phyloP scores from a whole-genome alignment of 2,888 invertebrate genomes.

The Mimumesa dahlbomi region DNA sequence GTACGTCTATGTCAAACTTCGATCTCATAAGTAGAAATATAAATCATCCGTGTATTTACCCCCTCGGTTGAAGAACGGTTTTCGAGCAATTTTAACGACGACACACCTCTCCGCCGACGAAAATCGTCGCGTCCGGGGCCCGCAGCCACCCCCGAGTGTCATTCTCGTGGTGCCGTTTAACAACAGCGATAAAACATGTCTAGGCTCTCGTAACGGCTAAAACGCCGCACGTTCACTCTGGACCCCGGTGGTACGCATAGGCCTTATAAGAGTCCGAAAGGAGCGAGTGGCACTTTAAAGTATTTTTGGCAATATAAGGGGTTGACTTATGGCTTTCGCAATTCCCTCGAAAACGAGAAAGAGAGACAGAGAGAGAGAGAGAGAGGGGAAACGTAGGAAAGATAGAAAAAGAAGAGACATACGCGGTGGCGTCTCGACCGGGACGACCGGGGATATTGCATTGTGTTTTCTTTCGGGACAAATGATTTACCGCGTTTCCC shows the following conservation, averaged over 20 bases:
- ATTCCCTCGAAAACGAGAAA: slow-evolving; percentile 57
- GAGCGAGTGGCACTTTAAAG: slow-evolving; percentile 78
- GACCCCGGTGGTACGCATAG: slow-evolving; percentile 15
- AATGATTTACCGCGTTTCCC: slow-evolving; percentile 78
- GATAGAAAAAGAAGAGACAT: slow-evolving; percentile 31
- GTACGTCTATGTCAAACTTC: background rate
- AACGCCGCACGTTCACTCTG: slow-evolving; percentile 25
- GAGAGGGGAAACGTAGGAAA: background rate
- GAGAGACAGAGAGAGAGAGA: slow-evolving; percentile 4
- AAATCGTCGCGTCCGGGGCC: slow-evolving; percentile 47
- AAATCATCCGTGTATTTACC: slow-evolving; percentile 54
- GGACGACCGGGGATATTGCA: slow-evolving; percentile 68
- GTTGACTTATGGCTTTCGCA: slow-evolving; percentile 77
- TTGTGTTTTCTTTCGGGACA: slow-evolving; percentile 79
- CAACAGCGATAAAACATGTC: slow-evolving; percentile 71
- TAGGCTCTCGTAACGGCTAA: slow-evolving; percentile 24
- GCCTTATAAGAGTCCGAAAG: slow-evolving; percentile 47
- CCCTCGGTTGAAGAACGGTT: slow-evolving; percentile 33
- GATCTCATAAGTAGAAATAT: slow-evolving; percentile 7
- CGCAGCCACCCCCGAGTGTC: slow-evolving; percentile 52
- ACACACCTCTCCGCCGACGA: slow-evolving; percentile 52
- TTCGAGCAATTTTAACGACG: slow-evolving; percentile 62
- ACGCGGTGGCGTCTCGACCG: slow-evolving; percentile 62
- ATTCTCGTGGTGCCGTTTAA: slow-evolving; percentile 64
- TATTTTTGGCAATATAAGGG: slow-evolving; percentile 79